Base-by-base conservation (phyloP, 2,888 invertebrate genomes). In the Patella ulyssiponensis region DNA sequence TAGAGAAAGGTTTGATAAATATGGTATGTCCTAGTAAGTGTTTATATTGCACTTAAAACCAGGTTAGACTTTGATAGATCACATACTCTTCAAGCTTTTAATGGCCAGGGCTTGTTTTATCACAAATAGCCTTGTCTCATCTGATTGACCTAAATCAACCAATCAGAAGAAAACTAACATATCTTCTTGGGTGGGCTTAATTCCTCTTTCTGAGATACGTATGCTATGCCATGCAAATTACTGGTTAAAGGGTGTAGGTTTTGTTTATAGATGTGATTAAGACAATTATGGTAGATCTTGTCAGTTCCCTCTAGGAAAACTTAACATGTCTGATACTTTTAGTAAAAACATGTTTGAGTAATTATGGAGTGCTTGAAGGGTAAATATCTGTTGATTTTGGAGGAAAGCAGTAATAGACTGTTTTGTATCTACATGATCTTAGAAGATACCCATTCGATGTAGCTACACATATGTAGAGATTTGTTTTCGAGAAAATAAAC, bases 251-350 rank as follows among this genome's bases (percentile, higher is more conserved):
- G 64, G 64, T 64, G 64, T 64, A 64, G 64, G 64, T 64, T 64
- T 64, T 64, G 64, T 64, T 64, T 64, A 64, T 64, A 64, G 64
- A 20, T 64, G 64, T 64, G 64, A 64, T 64, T 64, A 64, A 64
- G 64, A 64, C 64, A 64, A 64, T 64, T 64, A 64, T 64, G 23
- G 20, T 23, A 12, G 64, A 64, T 64, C 64, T 64, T 64, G 64
- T 64, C 64, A 64, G 23, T 20, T 23, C 64, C 20, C 23, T 23
- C 20, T 12, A 23, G 64, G 23, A 23, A 23, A 23, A 23, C 20
- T 64, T 64, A 23, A 64, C 20, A 64, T 20, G 20, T 23, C 23
- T 64, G 64, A 64, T 64, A 64, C 64, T 64, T 64, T 64, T 44
- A 44, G 44, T 44, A 44, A 44, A 44, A 44, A 44, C 44, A 44